These are phyloP conservation scores for Pyrocoelia pectoralis DNA, from an alignment of 2,888 invertebrate species.

Conservation along the genomic window DNA sequence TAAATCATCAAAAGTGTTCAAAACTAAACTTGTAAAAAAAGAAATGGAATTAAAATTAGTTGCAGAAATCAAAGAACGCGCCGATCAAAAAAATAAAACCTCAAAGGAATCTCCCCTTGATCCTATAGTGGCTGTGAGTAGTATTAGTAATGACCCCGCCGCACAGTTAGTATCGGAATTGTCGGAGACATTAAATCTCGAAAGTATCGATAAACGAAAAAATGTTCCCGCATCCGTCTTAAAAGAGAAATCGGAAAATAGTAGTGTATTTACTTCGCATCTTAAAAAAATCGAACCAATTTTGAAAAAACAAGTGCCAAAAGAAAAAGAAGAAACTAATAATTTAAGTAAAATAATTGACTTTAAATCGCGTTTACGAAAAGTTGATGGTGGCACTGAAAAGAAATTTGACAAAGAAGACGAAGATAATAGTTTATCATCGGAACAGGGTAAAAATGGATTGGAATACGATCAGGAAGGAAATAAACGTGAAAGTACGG, in stretches of 20 bases:
- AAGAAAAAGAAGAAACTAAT: constrained; percentile 64
- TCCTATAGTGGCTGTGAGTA: constrained; percentile 60
- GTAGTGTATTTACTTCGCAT: constrained; percentile 68
- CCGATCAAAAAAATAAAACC: constrained; percentile 70
- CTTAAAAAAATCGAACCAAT: constrained; percentile 77
- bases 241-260: constrained; percentile 30
- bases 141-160: constrained; percentile 74
- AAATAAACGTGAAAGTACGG: constrained; percentile 60
- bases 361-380: constrained; percentile 83
- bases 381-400: constrained; percentile 71
- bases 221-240: constrained; percentile 42
- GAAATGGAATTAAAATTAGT: constrained; percentile 85
- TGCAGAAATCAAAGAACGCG: constrained; percentile 83
- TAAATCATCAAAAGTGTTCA: constrained; percentile 57
- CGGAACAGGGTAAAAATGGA: constrained; percentile 44
- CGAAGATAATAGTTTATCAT: constrained; percentile 29
- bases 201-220: constrained; percentile 62
- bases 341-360: constrained; percentile 74
- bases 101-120: constrained; percentile 64
- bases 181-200: constrained; percentile 82
- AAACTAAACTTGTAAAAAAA: constrained; percentile 71
- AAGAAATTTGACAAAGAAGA: constrained; percentile 55
- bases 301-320: constrained; percentile 62
- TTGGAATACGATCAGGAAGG: constrained; percentile 51
- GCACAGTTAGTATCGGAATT: constrained; percentile 83